phyloP scores from a whole-genome alignment of 1,140 invertebrate genomes.

The Ditylenchus dipsaci region DNA sequence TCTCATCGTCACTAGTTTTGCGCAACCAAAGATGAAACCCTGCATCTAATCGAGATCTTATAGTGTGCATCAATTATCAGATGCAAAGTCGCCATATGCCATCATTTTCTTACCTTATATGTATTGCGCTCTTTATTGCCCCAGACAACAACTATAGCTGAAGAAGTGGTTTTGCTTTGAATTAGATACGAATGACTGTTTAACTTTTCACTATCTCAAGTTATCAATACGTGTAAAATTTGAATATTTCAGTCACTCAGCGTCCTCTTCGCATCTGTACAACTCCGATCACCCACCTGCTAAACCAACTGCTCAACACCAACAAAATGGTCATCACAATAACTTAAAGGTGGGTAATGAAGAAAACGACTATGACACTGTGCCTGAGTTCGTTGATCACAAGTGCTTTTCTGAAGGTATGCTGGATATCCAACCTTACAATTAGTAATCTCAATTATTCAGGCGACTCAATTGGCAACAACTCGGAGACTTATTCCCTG shows the following conservation, averaged over 20 bases:
- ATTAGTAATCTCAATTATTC: not conserved
- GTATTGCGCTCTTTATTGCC: no score
- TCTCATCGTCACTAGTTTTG: no score
- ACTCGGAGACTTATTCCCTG: constrained; percentile 23
- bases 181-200: no score
- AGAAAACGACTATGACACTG: constrained; percentile 50
- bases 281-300: not conserved
- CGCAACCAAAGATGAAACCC: no score
- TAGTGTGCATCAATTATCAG: no score
- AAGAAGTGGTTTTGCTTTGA: no score
- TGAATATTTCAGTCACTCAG: constrained; percentile 16
- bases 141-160: no score
- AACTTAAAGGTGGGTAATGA: constrained; percentile 14
- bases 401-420: constrained; percentile 7
- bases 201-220: constrained; percentile 7
- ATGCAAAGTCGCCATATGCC: no score
- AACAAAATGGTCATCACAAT: not conserved
- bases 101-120: no score
- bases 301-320: not conserved
- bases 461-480: constrained; percentile 8
- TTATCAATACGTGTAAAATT: not conserved
- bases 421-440: constrained; percentile 10
- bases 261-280: constrained; percentile 7
- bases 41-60: no score
- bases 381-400: constrained; percentile 42